Conservation (phyloP, 2,888 invertebrate genomes). For the Blera fallax region DNA sequence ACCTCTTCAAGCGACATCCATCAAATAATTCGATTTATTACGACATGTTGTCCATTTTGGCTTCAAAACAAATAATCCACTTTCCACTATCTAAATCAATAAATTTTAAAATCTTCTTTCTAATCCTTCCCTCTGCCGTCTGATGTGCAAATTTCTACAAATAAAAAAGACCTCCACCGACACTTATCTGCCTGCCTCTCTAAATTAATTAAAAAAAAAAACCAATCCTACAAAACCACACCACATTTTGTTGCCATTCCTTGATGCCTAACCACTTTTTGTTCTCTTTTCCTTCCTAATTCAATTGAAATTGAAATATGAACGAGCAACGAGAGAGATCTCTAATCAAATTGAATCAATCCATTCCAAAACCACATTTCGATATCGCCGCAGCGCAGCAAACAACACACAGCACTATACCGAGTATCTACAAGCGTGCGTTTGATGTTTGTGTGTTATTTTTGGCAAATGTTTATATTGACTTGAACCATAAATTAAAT, state of each 20-base stretch:
- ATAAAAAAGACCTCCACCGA: slow-evolving; percentile 36
- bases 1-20: background rate
- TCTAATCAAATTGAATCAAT: slow-evolving; percentile 68
- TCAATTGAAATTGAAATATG: slow-evolving; percentile 67
- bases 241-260: slow-evolving; percentile 20
- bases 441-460: slow-evolving; percentile 67
- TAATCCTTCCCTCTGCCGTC: background rate
- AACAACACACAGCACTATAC: slow-evolving; percentile 1
- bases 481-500: slow-evolving; percentile 70
- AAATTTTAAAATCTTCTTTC: slow-evolving; percentile 11
- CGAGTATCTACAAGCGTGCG: slow-evolving; percentile 13
- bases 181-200: slow-evolving; percentile 33
- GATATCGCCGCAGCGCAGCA: slow-evolving; percentile 21
- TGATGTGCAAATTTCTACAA: slow-evolving; percentile 35
- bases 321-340: slow-evolving; percentile 28
- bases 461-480: slow-evolving; percentile 71
- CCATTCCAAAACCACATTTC: slow-evolving; percentile 51
- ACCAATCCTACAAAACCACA: too few relatives aligned
- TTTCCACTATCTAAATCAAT: slow-evolving; percentile 53
- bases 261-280: slow-evolving; percentile 20
- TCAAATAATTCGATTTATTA: background rate
- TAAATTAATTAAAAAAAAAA: slow-evolving; percentile 48
- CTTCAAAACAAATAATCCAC: slow-evolving; percentile 31
- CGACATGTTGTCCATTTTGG: background rate
- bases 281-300: slow-evolving; percentile 24